Evolutionary conservation across 2,113 vertebrate species (phyloP), one percentile per base, ranked within the genome.

Genomic region (Pao palembangensis): DNA sequence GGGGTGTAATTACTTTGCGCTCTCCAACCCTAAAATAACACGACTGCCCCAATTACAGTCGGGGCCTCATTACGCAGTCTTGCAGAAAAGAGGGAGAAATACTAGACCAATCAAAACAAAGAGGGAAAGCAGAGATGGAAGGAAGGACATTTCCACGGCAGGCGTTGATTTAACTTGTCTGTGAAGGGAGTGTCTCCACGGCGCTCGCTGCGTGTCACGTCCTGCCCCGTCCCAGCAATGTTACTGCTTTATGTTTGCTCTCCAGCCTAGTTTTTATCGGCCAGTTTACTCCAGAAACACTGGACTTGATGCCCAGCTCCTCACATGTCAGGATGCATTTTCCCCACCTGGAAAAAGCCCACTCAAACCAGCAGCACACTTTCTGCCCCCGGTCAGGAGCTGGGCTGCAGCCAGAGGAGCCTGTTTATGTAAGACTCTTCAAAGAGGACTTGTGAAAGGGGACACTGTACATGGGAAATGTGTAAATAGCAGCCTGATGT

Each of bases 21-120:
- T 67, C 80, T 83, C 51, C 71, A 85, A 73, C 76, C 84, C 75
- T 84, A 87, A 88, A 89, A 87, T 87, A 89, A 87, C 83, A 84
- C 44, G 59, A 80, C 76, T 88, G 85, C 73, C 81, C 81, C 84
- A 88, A 87, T 89, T 87, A 86, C 76, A 86, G 67, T 61, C 54
- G 77, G 79, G 76, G 60, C 85, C 80, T 87, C 78, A 75, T 84
- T 83, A 88, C 67, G 72, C 74, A 74, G 78, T 69, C 69, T 64
- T 41, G 38, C 70, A 77, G 81, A 84, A 76, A 55, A 73, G 61
- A 80, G 58, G 61, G 50, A 75, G 75, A 80, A 78, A 80, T 67
- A 56, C 63, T 50, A 81, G 61, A 61, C 57, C 69, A 76, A 66
- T 73, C 57, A 64, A 77, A 83, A 84, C 68, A 78, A 67, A 76